Conservation (phyloP, 2,113 vertebrate genomes). For the Charadrius vociferus region DNA sequence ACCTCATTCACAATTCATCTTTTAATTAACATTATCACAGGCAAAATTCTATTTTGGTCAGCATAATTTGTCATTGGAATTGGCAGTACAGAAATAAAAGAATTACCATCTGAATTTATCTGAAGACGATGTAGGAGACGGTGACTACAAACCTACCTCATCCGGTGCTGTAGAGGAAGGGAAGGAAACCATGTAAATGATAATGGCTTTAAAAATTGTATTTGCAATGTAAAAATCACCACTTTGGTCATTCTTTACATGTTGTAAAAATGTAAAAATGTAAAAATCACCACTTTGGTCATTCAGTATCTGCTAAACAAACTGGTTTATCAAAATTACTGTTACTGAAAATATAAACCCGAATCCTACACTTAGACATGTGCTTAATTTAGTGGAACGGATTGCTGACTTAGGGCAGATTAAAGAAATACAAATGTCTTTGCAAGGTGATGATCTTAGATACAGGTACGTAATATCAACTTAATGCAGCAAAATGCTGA, state of each 20-base stretch:
- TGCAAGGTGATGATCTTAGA: background rate
- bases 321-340: conserved; percentile 27
- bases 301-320: conserved; percentile 5
- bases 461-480: background rate
- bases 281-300: conserved; percentile 1
- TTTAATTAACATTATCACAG: conserved; percentile 68
- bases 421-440: background rate
- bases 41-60: conserved; percentile 65
- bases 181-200: background rate
- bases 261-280: background rate
- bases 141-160: conserved; percentile 21
- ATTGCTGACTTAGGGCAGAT: conserved; percentile 12
- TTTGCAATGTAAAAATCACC: conserved; percentile 29
- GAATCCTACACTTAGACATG: background rate
- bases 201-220: conserved; percentile 4
- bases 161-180: background rate
- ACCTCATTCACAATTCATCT: conserved; percentile 70
- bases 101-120: conserved; percentile 57
- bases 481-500: background rate
- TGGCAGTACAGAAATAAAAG: conserved; percentile 57
- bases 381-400: background rate
- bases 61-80: conserved; percentile 51
- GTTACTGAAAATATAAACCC: background rate
- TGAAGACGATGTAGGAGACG: background rate
- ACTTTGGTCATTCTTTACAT: background rate